These are phyloP conservation scores for Pristionchus japonicus DNA, from an alignment of 2,888 invertebrate genomes.

Conservation along the genomic window DNA sequence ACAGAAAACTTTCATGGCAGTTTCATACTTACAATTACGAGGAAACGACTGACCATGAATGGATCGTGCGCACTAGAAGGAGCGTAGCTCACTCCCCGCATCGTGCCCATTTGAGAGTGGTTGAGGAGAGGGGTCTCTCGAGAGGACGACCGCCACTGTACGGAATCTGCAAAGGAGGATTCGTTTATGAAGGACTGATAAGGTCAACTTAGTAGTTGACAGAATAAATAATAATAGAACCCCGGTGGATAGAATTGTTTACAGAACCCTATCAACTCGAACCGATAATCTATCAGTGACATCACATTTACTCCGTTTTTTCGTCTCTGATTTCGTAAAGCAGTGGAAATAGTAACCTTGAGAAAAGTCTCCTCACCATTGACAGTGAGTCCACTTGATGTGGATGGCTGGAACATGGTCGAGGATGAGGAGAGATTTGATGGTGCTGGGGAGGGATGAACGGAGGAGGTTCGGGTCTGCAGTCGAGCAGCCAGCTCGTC, in stretches of 20 bases:
- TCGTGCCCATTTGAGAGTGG: constrained; percentile 3
- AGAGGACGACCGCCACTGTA: constrained; percentile 19
- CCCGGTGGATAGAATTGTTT: too few relatives aligned
- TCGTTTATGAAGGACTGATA: too few relatives aligned
- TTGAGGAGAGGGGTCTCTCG: constrained; percentile 40
- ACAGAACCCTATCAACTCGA: neutral
- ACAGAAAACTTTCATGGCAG: too few relatives aligned
- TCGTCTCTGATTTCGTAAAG: neutral
- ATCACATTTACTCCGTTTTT: too few relatives aligned
- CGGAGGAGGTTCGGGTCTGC: constrained; percentile 33
- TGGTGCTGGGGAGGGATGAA: constrained; percentile 40
- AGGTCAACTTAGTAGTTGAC: too few relatives aligned
- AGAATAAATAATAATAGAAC: too few relatives aligned
- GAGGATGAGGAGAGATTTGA: constrained; percentile 37
- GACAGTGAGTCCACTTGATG: constrained; percentile 14
- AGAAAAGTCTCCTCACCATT: neutral
- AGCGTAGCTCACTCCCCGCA: constrained; percentile 1
- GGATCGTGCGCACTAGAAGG: neutral
- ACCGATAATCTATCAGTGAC: neutral
- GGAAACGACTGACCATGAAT: neutral
- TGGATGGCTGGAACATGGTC: constrained; percentile 48
- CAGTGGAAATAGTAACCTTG: too few relatives aligned
- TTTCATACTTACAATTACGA: neutral
- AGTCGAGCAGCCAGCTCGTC: constrained; percentile 7
- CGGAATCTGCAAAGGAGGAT: neutral